phyloP scores from a whole-genome alignment of 92 coral and sea anemone species.

The Epizoanthus ramosus region DNA sequence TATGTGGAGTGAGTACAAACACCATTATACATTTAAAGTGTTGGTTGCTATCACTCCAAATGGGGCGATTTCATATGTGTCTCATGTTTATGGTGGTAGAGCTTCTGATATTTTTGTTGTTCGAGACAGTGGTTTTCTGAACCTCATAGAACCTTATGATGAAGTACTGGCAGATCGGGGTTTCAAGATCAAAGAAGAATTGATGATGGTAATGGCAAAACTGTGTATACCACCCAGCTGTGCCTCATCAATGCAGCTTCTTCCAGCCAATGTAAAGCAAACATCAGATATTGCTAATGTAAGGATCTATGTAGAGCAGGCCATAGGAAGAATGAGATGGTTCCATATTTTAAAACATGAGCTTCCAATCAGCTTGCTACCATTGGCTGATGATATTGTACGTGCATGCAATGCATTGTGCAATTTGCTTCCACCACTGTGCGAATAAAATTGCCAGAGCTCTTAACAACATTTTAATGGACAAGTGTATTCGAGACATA shows the following conservation, averaged over 20 bases:
- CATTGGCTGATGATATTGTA: slow-evolving; percentile 32
- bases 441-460: neutral
- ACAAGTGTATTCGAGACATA: too few species aligned
- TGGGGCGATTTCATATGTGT: slow-evolving; percentile 34
- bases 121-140: slow-evolving; percentile 29
- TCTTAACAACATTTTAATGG: too few species aligned
- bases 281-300: slow-evolving; percentile 48
- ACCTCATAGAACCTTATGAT: slow-evolving; percentile 24
- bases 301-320: slow-evolving; percentile 36
- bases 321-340: slow-evolving; percentile 31
- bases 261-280: slow-evolving; percentile 18
- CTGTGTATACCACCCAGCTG: neutral
- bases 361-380: slow-evolving; percentile 14
- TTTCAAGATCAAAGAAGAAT: slow-evolving; percentile 27
- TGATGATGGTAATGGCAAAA: neutral
- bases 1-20: slow-evolving; percentile 43
- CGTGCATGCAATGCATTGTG: slow-evolving; percentile 25
- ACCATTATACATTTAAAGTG: slow-evolving; percentile 34
- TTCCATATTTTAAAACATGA: slow-evolving; percentile 33
- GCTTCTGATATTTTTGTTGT: slow-evolving; percentile 35
- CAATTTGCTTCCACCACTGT: slow-evolving; percentile 37
- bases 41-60: slow-evolving; percentile 38
- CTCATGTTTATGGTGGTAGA: slow-evolving; percentile 38
- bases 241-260: slow-evolving; percentile 8
- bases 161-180: slow-evolving; percentile 43